Base-by-base conservation (phyloP, 2,113 vertebrate species). In the Synodontis membranacea region DNA sequence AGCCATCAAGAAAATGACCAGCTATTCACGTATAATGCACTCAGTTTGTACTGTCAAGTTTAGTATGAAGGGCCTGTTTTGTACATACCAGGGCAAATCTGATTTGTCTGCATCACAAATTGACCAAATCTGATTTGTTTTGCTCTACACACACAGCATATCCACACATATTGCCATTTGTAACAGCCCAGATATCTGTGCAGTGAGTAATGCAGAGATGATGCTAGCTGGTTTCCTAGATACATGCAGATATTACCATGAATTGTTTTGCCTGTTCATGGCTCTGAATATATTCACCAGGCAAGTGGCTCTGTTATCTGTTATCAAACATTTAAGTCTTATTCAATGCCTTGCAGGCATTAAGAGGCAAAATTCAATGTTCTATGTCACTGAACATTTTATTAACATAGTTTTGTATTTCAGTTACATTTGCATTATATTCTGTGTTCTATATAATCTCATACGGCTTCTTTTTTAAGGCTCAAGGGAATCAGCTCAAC, bases 91-190 rank as follows among this genome's bases (percentile, higher is more conserved):
- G 48, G 48, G 54, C 46, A 50, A n/a, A 76, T 31, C 46, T 34
- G 25, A 50, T 76, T 76, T 76, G 74, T 50, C 74, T 78, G 46
- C 44, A 50, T 31, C 52, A n/a, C n/a, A 78, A 52, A 78, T 52
- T 78, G 46, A 21, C 17, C 48, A 79, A 54, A 79, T 54, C 48
- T 79, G n/a, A 52, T 75, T n/a, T 75, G 70, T 12, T 46, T 31
- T 78, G n/a, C 15, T 17, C 15, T 31, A 31, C 46, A 76, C 5
- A 31, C 15, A 34, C 75, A 21, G 44, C 44, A 76, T n/a, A 6
- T 76, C 39, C 28, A 52, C 15, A 15, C 25, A 52, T 52, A 52
- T 50, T 9, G 8, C 52, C 28, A 34, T 52, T 52, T 78, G 48
- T 52, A 52, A 11, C 46, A 50, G 34, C 75, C n/a, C 15, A 79